Percentiles rank a stretch among this genome's conserved stretches.
Evolutionary conservation across 2,113 vertebrate species (phyloP).

Genomic region (Pterophyllum scalare): DNA sequence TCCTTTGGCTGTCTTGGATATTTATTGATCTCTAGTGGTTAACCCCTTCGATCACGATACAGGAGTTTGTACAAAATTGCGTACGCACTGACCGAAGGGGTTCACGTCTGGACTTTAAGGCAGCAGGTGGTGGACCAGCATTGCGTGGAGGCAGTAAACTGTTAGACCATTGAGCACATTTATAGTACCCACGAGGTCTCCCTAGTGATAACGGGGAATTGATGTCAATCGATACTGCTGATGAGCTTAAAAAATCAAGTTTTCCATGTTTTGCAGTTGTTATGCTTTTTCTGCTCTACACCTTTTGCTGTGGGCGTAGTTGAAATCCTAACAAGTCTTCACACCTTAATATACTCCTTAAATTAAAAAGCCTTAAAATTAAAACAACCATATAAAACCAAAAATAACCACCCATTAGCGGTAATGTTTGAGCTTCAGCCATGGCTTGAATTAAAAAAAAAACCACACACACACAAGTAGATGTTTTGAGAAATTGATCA

Average conservation of each 20-base stretch:
- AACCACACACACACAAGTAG: too few species aligned
- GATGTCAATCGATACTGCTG: not conserved
- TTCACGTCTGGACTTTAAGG: not conserved
- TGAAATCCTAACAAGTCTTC: not conserved
- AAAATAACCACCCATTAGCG: not conserved
- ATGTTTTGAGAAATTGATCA: not conserved
- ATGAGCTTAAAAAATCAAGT: not conserved
- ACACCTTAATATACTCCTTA: not conserved
- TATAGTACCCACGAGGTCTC: constrained; percentile 34
- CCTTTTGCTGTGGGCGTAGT: not conserved
- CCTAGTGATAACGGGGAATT: not conserved
- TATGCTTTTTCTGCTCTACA: not conserved
- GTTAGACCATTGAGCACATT: constrained; percentile 29
- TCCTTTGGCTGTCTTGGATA: constrained; percentile 34
- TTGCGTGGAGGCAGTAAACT: constrained; percentile 21
- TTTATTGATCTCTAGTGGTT: constrained; percentile 33
- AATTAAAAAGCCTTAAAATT: not conserved
- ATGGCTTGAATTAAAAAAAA: not conserved
- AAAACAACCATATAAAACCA: not conserved
- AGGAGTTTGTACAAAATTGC: too few species aligned
- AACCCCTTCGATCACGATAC: not conserved
- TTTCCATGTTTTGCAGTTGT: not conserved
- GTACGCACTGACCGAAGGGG: too few species aligned
- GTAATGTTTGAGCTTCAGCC: not conserved
- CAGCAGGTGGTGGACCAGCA: constrained; percentile 46